phyloP scores from a whole-genome alignment of 1,140 invertebrate genomes.

The Cepaea nemoralis region DNA sequence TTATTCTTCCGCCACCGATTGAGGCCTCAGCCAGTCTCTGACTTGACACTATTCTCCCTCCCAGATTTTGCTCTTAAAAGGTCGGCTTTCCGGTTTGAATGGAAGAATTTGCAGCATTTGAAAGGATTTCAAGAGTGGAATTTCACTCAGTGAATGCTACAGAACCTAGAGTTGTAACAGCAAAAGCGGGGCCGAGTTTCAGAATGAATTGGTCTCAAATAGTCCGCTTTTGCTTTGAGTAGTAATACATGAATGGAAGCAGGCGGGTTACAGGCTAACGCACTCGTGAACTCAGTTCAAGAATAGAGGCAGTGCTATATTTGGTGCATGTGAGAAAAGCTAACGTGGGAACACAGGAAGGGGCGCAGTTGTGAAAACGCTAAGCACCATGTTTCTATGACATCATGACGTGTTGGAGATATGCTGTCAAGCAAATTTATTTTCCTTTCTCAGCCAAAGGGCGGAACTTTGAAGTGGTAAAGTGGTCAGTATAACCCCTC shows the following conservation, averaged over 20 bases:
- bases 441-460: too few relatives aligned
- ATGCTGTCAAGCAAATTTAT: too few relatives aligned
- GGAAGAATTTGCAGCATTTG: not conserved
- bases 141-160: not conserved
- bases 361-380: too few relatives aligned
- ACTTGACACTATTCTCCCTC: not conserved
- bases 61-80: not conserved
- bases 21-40: not conserved
- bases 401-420: too few relatives aligned
- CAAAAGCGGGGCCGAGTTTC: not conserved
- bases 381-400: too few relatives aligned
- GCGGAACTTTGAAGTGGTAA: too few relatives aligned
- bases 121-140: not conserved
- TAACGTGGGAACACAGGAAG: too few relatives aligned
- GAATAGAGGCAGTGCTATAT: not conserved
- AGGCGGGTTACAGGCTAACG: not conserved
- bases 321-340: not conserved
- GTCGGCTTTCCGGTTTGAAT: not conserved
- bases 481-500: too few relatives aligned
- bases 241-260: not conserved
- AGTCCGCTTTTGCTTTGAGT: not conserved
- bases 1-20: not conserved
- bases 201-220: not conserved
- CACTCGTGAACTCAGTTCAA: not conserved
- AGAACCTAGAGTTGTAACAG: not conserved